Conservation (phyloP, 2,113 vertebrate species). For the Erythrocercus mccallii region DNA sequence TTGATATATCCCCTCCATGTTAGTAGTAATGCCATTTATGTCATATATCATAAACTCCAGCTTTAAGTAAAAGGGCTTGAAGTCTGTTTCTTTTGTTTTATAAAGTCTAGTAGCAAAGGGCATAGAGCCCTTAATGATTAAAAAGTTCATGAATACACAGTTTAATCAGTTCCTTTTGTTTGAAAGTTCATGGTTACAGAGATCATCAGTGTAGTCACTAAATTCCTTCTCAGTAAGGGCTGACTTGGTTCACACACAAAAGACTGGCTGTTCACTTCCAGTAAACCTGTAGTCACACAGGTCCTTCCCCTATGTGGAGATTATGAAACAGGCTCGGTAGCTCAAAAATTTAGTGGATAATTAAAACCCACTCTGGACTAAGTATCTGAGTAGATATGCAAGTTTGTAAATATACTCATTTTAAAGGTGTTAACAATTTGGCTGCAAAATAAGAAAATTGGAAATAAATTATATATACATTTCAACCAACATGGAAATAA, state of each 20-base stretch:
- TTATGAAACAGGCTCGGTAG: background rate
- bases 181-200: background rate
- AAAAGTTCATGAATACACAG: background rate
- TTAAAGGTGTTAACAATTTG: background rate
- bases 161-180: constrained; percentile 21
- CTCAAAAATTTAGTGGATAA: background rate
- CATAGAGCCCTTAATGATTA: background rate
- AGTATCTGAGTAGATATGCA: background rate
- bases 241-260: constrained; percentile 4
- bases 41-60: background rate
- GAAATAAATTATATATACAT: background rate
- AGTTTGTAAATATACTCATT: background rate
- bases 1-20: background rate
- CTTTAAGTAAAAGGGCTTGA: background rate
- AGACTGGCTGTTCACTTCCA: constrained; percentile 24
- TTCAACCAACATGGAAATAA: background rate
- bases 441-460: background rate
- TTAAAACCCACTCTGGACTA: background rate
- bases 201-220: background rate
- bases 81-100: background rate
- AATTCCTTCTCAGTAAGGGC: background rate
- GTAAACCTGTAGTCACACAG: constrained; percentile 29
- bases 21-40: background rate
- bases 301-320: background rate
- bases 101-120: background rate